Base-by-base conservation (phyloP, 2,888 invertebrate species). In the Epistrophella euchroma region DNA sequence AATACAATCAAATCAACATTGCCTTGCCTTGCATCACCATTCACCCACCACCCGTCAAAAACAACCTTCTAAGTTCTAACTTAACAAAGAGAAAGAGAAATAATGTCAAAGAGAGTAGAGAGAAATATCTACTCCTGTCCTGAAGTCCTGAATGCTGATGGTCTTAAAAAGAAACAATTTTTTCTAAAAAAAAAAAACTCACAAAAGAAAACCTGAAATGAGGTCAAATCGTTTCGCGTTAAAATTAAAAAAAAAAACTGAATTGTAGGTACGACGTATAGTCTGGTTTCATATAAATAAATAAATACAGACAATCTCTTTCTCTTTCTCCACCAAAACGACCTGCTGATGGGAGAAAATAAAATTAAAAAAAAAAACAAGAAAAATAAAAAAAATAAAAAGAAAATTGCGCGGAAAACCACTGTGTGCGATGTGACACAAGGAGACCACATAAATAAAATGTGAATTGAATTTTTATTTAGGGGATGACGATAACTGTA, bases 161-260 rank as follows among this genome's bases (percentile, higher is more conserved):
- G 28, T 64, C 4, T 11, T 64, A 1, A 4, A 2, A 37, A n/a
- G 70, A 62, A 64, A 32, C 35, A 88, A 82, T 60, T 88, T 82
- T 82, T 80, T 87, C 47, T 64, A 78, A 72, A 22, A 37, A 28
- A 28, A 28, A 2, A 72, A 22, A 37, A 15, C 60, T 83, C 81
- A 70, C 80, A 88, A 83, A 88, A 88, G 82, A 81, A 72, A 88
- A 83, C 87, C 72, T 76, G 73, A 86, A 86, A 86, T 78, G 77
- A 82, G 86, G 86, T 86, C 86, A 86, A 86, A 86, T 86, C 78
- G 82, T 71, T 70, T 58, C 73, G 72, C 77, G 77, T 62, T 35
- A 70, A 68, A 81, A 70, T 68, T 52, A 35, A 7, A 37, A 11
- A 15, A 13, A 68, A 77, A 73, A 72, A 81, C 64, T 68, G 56